Percentiles rank a stretch among this genome's conserved stretches.
These are phyloP conservation scores for Solenopsis invicta DNA, from an alignment of 1,140 invertebrate genomes.

Conservation along the genomic window DNA sequence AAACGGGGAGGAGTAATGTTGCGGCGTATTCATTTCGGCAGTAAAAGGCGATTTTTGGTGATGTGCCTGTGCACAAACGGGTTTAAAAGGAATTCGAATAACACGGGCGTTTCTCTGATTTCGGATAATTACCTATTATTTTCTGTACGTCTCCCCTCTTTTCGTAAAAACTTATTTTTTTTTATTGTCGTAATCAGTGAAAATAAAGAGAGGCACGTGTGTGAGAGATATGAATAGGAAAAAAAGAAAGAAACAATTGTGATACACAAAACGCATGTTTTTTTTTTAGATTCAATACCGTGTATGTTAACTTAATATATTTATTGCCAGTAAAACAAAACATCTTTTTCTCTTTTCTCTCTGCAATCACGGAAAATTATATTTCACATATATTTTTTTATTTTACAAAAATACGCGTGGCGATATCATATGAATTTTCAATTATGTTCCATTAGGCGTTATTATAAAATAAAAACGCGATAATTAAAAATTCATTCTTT, in stretches of 20 bases:
- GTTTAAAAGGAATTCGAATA: not conserved
- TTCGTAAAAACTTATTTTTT: not conserved
- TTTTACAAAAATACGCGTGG: not conserved
- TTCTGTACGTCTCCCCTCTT: not conserved
- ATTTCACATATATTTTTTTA: not conserved
- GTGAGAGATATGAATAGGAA: not conserved
- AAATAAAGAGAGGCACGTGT: not conserved
- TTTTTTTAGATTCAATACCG: not conserved
- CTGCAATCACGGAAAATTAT: not conserved
- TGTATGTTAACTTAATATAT: not conserved
- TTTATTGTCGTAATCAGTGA: not conserved
- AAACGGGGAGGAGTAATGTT: conserved; percentile 11
- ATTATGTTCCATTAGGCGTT: not conserved
- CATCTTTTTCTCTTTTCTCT: not conserved
- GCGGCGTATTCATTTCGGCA: not conserved
- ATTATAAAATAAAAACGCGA: not conserved
- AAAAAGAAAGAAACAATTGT: not conserved
- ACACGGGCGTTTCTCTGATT: not conserved
- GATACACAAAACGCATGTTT: not conserved
- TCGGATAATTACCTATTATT: not conserved
- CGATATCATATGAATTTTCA: not conserved
- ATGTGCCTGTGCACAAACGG: not conserved
- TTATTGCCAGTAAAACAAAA: not conserved
- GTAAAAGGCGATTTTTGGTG: conserved; percentile 2
- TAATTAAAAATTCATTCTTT: conserved; percentile 7